Evolutionary conservation across 2,113 vertebrate species (phyloP).

Genomic region (Jacana jacana): DNA sequence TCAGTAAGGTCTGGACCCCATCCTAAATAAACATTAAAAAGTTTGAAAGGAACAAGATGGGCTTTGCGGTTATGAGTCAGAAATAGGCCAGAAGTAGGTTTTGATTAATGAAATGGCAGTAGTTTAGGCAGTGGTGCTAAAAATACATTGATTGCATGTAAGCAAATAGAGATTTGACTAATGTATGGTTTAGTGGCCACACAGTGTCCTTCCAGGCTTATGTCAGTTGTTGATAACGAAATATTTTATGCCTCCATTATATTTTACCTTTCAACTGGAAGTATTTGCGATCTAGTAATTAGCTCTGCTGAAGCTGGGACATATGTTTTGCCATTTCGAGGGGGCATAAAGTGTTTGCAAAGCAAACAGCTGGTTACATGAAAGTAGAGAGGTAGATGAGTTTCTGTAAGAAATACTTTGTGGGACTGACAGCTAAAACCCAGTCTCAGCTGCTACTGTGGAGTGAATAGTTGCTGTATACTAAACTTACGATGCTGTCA

Average conservation of each 20-base stretch:
- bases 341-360: not conserved
- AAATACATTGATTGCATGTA: not conserved
- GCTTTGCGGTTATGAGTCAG: not conserved
- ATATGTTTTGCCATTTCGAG: not conserved
- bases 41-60: not conserved
- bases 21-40: not conserved
- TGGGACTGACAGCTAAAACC: not conserved
- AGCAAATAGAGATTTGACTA: not conserved
- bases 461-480: not conserved
- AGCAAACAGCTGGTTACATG: not conserved
- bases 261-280: not conserved
- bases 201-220: not conserved
- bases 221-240: not conserved
- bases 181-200: not conserved
- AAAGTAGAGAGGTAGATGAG: not conserved
- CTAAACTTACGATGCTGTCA: not conserved
- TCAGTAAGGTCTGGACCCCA: not conserved
- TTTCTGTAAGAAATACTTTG: not conserved
- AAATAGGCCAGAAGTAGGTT: not conserved
- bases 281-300: not conserved
- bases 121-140: not conserved
- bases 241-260: not conserved
- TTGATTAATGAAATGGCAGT: not conserved
- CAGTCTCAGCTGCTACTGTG: not conserved
- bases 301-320: not conserved